A percentile compares a stretch with the other conserved stretches of the same genome.
These are phyloP conservation scores for Triplophysa yarkandensis DNA, from an alignment of 2,797 vertebrate genomes.

Conservation along the genomic window DNA sequence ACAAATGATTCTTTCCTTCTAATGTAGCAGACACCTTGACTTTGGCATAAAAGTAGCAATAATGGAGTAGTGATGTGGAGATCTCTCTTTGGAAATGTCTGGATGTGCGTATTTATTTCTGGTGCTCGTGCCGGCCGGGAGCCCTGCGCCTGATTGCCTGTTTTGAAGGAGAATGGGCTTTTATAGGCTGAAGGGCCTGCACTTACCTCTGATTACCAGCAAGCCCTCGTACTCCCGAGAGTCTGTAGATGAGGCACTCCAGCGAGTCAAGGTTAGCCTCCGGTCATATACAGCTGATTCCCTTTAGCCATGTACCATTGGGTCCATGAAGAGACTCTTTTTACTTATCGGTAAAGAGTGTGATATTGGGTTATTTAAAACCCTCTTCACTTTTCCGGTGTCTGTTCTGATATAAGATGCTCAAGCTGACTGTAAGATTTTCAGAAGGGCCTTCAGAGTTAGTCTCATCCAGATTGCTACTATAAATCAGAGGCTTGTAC, in stretches of 20 bases:
- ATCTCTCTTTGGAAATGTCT: constrained; percentile 20
- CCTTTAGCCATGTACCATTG: not conserved
- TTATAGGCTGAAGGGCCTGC: constrained; percentile 48
- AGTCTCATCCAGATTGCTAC: not conserved
- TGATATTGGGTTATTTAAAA: constrained; percentile 24
- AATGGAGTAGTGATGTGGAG: not conserved
- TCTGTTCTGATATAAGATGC: constrained; percentile 21
- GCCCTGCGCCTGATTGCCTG: constrained; percentile 51
- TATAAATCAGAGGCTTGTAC: constrained; percentile 13
- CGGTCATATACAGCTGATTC: constrained; percentile 35
- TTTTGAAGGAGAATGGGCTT: constrained; percentile 51
- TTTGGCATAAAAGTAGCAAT: constrained; percentile 12
- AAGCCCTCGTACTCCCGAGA: constrained; percentile 44
- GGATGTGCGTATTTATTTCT: constrained; percentile 41
- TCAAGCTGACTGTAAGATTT: constrained; percentile 10
- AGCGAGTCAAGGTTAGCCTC: constrained; percentile 57
- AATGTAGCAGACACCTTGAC: not conserved
- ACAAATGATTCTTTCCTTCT: not conserved
- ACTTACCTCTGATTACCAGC: constrained; percentile 58
- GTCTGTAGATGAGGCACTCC: constrained; percentile 45
- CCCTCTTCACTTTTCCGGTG: constrained; percentile 7
- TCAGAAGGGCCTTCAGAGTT: constrained; percentile 5
- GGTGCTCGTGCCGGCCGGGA: constrained; percentile 43
- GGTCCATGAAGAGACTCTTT: constrained; percentile 40
- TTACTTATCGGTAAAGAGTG: constrained; percentile 36